These are phyloP conservation scores for Podabrus alpinus DNA, from an alignment of 2,888 invertebrate species.

Conservation along the genomic window DNA sequence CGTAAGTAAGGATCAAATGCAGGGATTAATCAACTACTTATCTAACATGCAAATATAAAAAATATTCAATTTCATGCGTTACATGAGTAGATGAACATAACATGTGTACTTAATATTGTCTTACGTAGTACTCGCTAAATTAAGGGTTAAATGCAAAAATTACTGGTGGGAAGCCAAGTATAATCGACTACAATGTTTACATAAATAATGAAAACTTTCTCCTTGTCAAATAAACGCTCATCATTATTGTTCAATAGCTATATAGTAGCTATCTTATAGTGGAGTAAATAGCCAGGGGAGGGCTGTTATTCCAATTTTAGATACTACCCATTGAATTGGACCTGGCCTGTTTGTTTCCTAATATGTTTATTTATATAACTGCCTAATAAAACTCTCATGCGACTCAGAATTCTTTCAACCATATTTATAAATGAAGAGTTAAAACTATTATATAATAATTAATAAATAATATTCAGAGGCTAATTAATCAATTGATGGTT, in stretches of 20 bases:
- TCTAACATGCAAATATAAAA: constrained; percentile 17
- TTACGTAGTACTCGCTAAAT: constrained; percentile 16
- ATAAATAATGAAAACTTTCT: not conserved
- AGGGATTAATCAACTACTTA: constrained; percentile 27
- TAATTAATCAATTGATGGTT: too few species aligned
- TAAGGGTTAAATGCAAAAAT: constrained; percentile 10
- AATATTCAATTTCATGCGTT: constrained; percentile 24
- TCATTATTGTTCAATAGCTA: not conserved
- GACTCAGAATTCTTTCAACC: too few species aligned
- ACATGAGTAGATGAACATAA: constrained; percentile 18
- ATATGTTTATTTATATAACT: too few species aligned
- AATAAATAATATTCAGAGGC: too few species aligned
- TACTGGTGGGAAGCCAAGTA: not conserved
- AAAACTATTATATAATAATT: too few species aligned
- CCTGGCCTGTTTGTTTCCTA: too few species aligned
- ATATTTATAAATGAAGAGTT: too few species aligned
- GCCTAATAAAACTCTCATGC: too few species aligned
- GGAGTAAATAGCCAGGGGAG: too few species aligned
- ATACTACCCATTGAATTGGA: too few species aligned
- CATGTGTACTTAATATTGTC: constrained; percentile 16
- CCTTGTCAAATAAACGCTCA: not conserved
- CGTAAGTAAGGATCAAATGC: constrained; percentile 20
- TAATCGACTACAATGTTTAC: not conserved
- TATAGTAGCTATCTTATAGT: too few species aligned
- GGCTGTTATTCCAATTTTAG: too few species aligned